Evolutionary conservation across 2,797 vertebrate species (phyloP).

Genomic region (Amazonetta brasiliensis): DNA sequence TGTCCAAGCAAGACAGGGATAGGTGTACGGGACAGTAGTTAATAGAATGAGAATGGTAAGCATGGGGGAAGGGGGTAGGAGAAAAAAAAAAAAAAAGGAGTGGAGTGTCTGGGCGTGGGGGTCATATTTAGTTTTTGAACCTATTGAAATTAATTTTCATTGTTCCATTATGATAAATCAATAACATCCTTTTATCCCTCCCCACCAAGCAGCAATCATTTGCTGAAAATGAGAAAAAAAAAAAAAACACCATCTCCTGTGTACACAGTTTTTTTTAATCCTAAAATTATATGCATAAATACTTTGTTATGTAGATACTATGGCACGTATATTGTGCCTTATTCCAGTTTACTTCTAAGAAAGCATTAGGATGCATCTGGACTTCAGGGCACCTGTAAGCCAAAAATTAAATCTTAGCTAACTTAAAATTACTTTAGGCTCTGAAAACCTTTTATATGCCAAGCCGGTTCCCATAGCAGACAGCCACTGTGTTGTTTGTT

Average conservation of each 20-base stretch:
- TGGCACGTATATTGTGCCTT: neutral
- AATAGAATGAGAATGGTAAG: neutral
- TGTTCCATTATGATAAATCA: constrained; percentile 47
- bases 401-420: constrained; percentile 83
- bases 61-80: neutral
- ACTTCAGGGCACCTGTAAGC: constrained; percentile 78
- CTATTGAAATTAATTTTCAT: constrained; percentile 47
- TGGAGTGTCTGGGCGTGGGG: neutral
- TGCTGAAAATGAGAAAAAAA: neutral
- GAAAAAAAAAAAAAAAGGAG: neutral
- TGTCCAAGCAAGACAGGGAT: constrained; percentile 35
- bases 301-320: neutral
- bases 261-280: neutral
- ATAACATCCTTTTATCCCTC: neutral
- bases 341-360: constrained; percentile 23
- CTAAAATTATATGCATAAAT: neutral
- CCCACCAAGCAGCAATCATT: neutral
- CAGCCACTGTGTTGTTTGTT: constrained; percentile 98
- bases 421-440: constrained; percentile 83
- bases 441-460: constrained; percentile 85
- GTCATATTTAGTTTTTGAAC: constrained; percentile 8
- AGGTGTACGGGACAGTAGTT: constrained; percentile 41
- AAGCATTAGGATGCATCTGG: constrained; percentile 47
- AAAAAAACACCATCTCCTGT: neutral
- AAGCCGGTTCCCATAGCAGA: constrained; percentile 92